Conservation (phyloP, 2,797 vertebrate species). For the Gallinago solitaria region DNA sequence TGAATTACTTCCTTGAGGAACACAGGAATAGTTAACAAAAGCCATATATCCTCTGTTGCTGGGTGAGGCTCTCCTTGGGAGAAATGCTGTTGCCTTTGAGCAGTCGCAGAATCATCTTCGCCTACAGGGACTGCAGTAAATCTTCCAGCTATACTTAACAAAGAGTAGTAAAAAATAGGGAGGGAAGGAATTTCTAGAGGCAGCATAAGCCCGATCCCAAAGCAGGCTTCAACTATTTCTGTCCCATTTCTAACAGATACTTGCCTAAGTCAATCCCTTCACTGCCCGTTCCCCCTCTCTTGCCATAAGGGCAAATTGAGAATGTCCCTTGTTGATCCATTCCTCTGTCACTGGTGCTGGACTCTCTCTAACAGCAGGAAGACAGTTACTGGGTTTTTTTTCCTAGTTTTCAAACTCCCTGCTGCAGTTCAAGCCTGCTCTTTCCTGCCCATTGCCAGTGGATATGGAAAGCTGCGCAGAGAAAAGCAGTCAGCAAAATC, state of each 20-base stretch:
- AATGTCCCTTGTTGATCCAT: accelerated
- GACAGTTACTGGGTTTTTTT: background rate
- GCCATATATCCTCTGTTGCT: background rate
- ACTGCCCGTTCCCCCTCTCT: background rate
- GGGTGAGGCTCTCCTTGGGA: background rate
- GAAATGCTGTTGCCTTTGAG: background rate
- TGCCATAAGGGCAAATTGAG: background rate
- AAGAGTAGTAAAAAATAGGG: background rate
- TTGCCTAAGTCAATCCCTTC: background rate
- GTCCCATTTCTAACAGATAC: background rate
- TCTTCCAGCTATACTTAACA: background rate
- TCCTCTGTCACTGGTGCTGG: background rate
- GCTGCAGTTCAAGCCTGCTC: background rate
- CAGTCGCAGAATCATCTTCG: background rate
- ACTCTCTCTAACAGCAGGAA: background rate
- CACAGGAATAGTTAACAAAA: background rate
- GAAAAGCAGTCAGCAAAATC: background rate
- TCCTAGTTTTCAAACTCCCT: background rate
- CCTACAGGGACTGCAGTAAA: background rate
- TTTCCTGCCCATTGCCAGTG: background rate
- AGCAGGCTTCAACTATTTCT: background rate
- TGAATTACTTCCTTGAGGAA: background rate
- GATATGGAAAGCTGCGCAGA: background rate
- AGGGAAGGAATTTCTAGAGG: background rate
- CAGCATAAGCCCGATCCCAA: background rate